Conservation (phyloP, 2,888 invertebrate genomes). For the Coleophora deauratella region DNA sequence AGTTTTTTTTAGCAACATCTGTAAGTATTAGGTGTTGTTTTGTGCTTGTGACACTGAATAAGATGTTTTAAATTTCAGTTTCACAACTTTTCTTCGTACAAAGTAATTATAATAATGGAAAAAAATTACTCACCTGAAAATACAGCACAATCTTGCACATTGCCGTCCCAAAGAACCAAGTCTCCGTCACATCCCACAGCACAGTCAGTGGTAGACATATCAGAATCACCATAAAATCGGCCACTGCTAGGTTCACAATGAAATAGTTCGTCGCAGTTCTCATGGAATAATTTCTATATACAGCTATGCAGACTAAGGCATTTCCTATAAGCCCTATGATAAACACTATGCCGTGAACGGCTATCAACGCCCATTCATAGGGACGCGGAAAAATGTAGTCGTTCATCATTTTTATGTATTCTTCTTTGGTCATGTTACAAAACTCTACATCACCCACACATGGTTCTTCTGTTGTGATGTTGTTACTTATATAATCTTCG, state of each 20-base stretch:
- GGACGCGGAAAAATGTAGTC: slow-evolving; percentile 80
- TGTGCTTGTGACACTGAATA: too few relatives aligned
- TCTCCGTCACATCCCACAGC: slow-evolving; percentile 92
- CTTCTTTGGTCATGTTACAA: slow-evolving; percentile 69
- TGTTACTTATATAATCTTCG: background rate
- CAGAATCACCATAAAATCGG: slow-evolving; percentile 91
- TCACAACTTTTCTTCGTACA: too few relatives aligned
- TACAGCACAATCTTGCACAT: slow-evolving; percentile 92
- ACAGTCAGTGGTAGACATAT: slow-evolving; percentile 92
- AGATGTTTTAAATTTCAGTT: too few relatives aligned
- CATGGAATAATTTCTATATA: slow-evolving; percentile 90
- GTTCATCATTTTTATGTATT: slow-evolving; percentile 75
- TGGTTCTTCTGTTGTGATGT: slow-evolving; percentile 23
- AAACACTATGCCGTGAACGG: slow-evolving; percentile 83
- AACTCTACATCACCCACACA: slow-evolving; percentile 58
- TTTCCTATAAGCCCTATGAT: slow-evolving; percentile 89
- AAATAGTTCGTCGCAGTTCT: slow-evolving; percentile 95
- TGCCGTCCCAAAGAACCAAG: slow-evolving; percentile 90
- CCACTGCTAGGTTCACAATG: slow-evolving; percentile 90
- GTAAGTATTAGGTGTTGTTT: too few relatives aligned
- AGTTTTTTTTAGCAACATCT: too few relatives aligned
- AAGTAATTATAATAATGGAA: too few relatives aligned
- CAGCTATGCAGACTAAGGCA: slow-evolving; percentile 89
- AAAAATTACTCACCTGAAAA: slow-evolving; percentile 93
- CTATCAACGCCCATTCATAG: slow-evolving; percentile 86